Base-by-base conservation (phyloP, 2,113 vertebrate genomes). In the Poeciliopsis prolifica region DNA sequence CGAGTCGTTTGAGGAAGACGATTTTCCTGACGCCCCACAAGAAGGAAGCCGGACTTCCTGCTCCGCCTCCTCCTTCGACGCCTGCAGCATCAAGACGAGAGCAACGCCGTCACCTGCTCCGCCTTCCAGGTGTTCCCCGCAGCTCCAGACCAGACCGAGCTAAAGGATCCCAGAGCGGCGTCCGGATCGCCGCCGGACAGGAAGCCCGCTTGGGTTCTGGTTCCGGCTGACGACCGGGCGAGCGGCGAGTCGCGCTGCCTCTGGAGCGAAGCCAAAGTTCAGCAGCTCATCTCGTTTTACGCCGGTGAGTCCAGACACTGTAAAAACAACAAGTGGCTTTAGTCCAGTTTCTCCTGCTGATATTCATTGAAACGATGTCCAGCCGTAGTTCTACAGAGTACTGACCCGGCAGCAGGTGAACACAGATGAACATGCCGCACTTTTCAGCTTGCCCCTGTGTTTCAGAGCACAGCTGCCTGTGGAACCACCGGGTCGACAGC, bases 281-380 rank as follows among this genome's bases (percentile, higher is more conserved):
- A 87, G 68, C 89, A 87, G 77, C 88, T 92, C 73, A 89, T 92
- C 11, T 78, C 82, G 0, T 92, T 90, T 81, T 90, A 89, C 82
- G 77, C 89, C 0, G 74, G 90, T 92, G 33, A 37, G 89, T 81
- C 44, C 6, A 8, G 31, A 51, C 8, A 8, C 51, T 12, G 35
- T 37, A 37, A 37, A 37, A 37, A 37, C 35, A 37, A 11, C 10
- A 2, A 37, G 33, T 35, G 33, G 7, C 7, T 8, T 35, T 35
- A 35, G 33, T 35, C 10, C 35, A 35, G 33, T 35, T 35, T 35
- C 8, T 2, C 9, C 33, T 35, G 35, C 10, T 37, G 2, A 37
- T 37, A 37, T 29, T 29, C 29, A n/a, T 29, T 29, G 29, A 29
- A 29, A 29, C 29, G 2, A 11, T 37, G 35, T 37, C 35, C 35